Evolutionary conservation across 2,113 vertebrate species (phyloP), one percentile per base, ranked within the genome.

Genomic region (Chaetodon auriga): DNA sequence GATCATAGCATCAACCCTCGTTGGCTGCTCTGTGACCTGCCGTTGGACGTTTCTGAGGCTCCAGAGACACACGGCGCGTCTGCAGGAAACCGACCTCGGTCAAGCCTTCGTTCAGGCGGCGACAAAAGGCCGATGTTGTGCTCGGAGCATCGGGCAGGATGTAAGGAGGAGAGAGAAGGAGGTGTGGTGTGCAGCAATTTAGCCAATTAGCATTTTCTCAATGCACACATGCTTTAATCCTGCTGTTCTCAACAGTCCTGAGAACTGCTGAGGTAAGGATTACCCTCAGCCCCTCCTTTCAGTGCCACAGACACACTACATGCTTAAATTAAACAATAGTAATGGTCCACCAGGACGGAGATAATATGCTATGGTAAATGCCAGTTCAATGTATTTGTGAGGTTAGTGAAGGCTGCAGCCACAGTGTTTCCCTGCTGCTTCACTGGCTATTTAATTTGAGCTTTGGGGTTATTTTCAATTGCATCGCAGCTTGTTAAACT

Each of bases 401-500:
- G 77, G 66, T 46, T 36, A 46, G 15, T 72, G 25, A 68, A 64
- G 64, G 36, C 11, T 73, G 23, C 46, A 60, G 46, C 58, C 43
- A 23, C 19, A 36, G 48, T 76, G 7, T 48, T 51, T 75, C 45
- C 23, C 65, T n/a, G 84, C 68, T 65, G 55, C 71, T 80, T 75
- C 49, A 81, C 65, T 21, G 74, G 12, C 65, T n/a, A 61, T 82
- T 82, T 78, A 36, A 58, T 66, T 73, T 68, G 11, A 70, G 68
- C 66, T 79, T 60, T 79, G 69, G 54, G 81, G 62, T 86, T 72
- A 62, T 82, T 88, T 85, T 70, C 74, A 85, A 49, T 84, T 80
- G 54, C 68, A 87, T 89, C 81, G 68, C 63, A 71, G 78, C 83
- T 85, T 94, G 85, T 89, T 91, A 88, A 81, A 90, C 65, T 82